A percentile compares a stretch with the other conserved stretches of the same genome.
phyloP scores from a whole-genome alignment of 2,113 vertebrate genomes.

The Leptocoma aspasia region DNA sequence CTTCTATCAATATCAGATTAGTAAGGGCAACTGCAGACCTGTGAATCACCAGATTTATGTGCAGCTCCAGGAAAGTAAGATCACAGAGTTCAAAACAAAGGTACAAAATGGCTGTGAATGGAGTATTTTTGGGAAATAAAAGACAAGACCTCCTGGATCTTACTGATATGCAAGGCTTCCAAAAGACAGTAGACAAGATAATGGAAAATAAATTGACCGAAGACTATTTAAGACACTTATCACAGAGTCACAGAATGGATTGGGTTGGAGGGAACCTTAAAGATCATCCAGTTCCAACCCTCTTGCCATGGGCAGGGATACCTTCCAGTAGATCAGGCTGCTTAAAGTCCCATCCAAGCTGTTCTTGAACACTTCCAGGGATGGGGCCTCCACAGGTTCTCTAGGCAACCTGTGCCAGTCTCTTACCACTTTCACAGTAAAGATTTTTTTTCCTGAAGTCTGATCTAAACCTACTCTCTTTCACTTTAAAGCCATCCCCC shows the following conservation, averaged over 20 bases:
- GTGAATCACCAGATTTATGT: not conserved
- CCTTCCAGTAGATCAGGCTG: not conserved
- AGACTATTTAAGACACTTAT: not conserved
- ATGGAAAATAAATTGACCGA: not conserved
- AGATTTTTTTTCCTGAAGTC: not conserved
- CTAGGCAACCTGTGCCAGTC: not conserved
- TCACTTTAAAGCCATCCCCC: not conserved
- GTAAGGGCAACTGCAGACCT: not conserved
- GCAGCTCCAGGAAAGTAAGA: not conserved
- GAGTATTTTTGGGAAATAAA: not conserved
- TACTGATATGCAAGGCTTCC: not conserved
- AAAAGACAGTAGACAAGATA: not conserved
- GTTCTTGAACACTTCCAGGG: not conserved
- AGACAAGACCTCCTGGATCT: not conserved
- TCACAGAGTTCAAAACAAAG: not conserved
- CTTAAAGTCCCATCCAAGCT: not conserved
- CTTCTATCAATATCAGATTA: not conserved
- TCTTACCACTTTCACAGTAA: not conserved
- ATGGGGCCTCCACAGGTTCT: not conserved
- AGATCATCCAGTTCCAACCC: not conserved
- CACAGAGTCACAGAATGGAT: not conserved
- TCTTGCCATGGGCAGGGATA: not conserved
- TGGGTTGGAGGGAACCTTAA: not conserved
- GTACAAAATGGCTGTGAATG: not conserved
- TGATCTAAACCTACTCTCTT: not conserved